phyloP scores from a whole-genome alignment of 2,888 invertebrate species.

The Chymomyza procnemis region DNA sequence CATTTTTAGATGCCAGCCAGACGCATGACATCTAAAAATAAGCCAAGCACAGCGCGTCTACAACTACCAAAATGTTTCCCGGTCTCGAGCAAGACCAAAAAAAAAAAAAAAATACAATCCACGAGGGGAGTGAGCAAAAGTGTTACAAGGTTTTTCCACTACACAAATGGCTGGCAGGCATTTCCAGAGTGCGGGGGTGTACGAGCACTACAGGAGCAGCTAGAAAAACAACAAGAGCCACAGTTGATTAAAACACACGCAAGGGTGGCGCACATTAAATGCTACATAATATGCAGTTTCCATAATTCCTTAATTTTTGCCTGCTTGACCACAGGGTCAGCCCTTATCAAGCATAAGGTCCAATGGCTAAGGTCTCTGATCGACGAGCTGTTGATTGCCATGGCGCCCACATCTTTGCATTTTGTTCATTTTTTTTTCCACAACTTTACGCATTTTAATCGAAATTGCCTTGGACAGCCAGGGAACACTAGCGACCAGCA shows the following conservation, averaged over 20 bases:
- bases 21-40: slow-evolving; percentile 58
- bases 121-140: slow-evolving; percentile 47
- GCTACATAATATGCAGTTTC: not conserved
- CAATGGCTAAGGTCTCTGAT: not conserved
- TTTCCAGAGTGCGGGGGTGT: not conserved
- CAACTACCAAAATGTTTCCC: slow-evolving; percentile 28
- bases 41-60: slow-evolving; percentile 35
- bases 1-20: slow-evolving; percentile 63
- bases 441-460: slow-evolving; percentile 73
- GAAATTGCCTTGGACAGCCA: slow-evolving; percentile 32
- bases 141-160: slow-evolving; percentile 70
- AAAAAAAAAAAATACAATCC: not conserved
- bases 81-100: not conserved
- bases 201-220: not conserved
- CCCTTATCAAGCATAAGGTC: slow-evolving; percentile 8
- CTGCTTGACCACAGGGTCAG: slow-evolving; percentile 8
- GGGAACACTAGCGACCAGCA: slow-evolving; percentile 52
- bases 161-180: slow-evolving; percentile 32
- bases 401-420: slow-evolving; percentile 50
- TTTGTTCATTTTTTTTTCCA: slow-evolving; percentile 39
- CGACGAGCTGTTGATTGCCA: slow-evolving; percentile 60
- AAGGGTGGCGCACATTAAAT: slow-evolving; percentile 33
- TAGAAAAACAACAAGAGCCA: not conserved
- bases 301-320: not conserved
- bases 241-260: slow-evolving; percentile 54